phyloP scores from a whole-genome alignment of 2,113 vertebrate genomes.

The Dicaeum eximium region DNA sequence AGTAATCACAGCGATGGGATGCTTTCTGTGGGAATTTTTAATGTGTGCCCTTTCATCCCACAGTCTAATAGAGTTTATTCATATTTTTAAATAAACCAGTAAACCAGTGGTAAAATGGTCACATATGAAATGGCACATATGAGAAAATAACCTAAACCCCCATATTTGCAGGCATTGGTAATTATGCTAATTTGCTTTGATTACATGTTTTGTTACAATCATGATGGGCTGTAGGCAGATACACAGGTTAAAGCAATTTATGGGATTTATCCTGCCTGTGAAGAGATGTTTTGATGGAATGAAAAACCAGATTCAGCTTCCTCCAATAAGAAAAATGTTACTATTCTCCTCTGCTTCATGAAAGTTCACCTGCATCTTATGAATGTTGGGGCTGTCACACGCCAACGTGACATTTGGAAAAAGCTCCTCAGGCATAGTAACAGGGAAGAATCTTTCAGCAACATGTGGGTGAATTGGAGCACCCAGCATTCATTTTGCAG shows the following conservation, averaged over 20 bases:
- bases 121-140: not conserved
- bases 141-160: not conserved
- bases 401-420: not conserved
- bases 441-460: not conserved
- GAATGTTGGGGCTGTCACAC: not conserved
- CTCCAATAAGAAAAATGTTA: not conserved
- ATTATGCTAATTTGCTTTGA: slow-evolving; percentile 37
- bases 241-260: not conserved
- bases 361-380: not conserved
- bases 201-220: not conserved
- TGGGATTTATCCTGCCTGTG: not conserved
- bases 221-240: not conserved
- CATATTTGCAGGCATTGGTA: not conserved
- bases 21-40: not conserved
- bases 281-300: slow-evolving; percentile 20
- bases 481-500: not conserved
- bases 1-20: not conserved
- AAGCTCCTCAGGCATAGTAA: not conserved
- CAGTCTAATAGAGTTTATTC: not conserved
- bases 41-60: not conserved
- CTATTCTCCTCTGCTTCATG: not conserved
- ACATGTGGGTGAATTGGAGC: not conserved
- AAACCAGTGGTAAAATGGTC: not conserved
- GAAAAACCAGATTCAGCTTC: not conserved
- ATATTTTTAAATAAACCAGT: not conserved